Evolutionary conservation across 2,113 vertebrate genomes (phyloP).

Genomic region (Glareola pratincola): DNA sequence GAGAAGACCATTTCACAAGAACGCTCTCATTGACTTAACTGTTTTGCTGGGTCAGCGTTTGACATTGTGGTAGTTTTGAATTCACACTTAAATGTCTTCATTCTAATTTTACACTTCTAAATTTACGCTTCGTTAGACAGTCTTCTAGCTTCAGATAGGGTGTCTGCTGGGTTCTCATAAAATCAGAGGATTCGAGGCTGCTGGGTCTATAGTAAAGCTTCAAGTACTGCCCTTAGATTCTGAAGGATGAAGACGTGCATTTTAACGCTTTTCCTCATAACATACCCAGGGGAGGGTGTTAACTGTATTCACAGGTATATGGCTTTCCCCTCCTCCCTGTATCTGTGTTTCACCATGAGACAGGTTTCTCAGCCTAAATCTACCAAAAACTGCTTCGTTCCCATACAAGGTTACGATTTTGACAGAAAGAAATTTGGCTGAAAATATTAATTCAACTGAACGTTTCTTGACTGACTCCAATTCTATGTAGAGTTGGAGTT

Average conservation of each 20-base stretch:
- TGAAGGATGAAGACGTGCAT: background rate
- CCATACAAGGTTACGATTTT: background rate
- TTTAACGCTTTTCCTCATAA: background rate
- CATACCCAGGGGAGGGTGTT: background rate
- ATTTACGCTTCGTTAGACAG: background rate
- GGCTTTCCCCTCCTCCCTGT: background rate
- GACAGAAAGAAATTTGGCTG: background rate
- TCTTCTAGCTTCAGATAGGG: background rate
- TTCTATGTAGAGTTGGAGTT: background rate
- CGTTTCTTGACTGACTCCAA: background rate
- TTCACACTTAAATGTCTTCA: background rate
- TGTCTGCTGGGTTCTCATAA: background rate
- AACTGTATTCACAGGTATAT: accelerated
- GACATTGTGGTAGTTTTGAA: background rate
- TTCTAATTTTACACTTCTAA: background rate
- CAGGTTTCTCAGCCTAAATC: background rate
- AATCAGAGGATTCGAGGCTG: background rate
- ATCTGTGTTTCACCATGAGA: background rate
- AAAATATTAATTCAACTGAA: background rate
- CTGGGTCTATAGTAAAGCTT: background rate
- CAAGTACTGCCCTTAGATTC: background rate
- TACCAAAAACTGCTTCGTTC: background rate
- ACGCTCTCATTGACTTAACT: background rate
- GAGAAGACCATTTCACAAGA: background rate
- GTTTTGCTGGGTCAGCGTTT: background rate